Percentiles rank a stretch among this genome's conserved stretches.
These are phyloP conservation scores for Naso thynnoides DNA, from an alignment of 2,797 vertebrate genomes.

Conservation along the genomic window DNA sequence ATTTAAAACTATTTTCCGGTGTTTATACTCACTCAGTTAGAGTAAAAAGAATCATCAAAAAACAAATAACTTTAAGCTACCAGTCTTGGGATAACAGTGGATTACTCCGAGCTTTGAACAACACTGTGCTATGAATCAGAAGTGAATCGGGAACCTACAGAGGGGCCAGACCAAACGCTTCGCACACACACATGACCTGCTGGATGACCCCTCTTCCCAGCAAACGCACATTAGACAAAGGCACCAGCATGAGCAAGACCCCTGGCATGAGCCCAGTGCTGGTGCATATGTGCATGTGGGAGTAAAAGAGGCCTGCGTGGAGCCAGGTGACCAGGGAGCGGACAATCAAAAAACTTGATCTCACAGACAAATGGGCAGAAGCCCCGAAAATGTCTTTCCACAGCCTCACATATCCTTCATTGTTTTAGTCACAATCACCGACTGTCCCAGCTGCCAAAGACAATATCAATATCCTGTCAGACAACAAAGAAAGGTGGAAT, in stretches of 20 bases:
- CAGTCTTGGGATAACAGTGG: not conserved
- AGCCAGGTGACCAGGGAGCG: not conserved
- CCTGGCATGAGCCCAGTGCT: slow-evolving; percentile 16
- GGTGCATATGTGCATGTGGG: not conserved
- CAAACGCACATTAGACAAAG: slow-evolving; percentile 37
- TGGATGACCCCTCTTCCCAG: slow-evolving; percentile 48
- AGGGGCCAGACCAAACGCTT: slow-evolving; percentile 8
- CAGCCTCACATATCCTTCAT: slow-evolving; percentile 46
- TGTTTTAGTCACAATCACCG: slow-evolving; percentile 49
- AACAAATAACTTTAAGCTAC: not conserved
- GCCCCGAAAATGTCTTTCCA: slow-evolving; percentile 31
- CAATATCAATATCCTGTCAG: slow-evolving; percentile 61
- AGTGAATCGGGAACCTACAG: slow-evolving; percentile 47
- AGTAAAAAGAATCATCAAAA: not conserved
- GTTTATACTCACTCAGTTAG: not conserved
- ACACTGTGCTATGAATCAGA: slow-evolving; percentile 48
- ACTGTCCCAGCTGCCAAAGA: slow-evolving; percentile 33
- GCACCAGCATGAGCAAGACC: slow-evolving; percentile 50
- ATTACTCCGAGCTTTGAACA: not conserved
- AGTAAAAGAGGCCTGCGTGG: slow-evolving; percentile 1
- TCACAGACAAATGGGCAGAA: slow-evolving; percentile 10
- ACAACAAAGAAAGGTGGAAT: slow-evolving; percentile 32
- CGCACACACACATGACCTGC: slow-evolving; percentile 43
- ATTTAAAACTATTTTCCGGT: not conserved
- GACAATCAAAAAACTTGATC: slow-evolving; percentile 30